These are phyloP conservation scores for Euura saliciscinereae DNA, from an alignment of 1,140 invertebrate genomes.

Conservation along the genomic window DNA sequence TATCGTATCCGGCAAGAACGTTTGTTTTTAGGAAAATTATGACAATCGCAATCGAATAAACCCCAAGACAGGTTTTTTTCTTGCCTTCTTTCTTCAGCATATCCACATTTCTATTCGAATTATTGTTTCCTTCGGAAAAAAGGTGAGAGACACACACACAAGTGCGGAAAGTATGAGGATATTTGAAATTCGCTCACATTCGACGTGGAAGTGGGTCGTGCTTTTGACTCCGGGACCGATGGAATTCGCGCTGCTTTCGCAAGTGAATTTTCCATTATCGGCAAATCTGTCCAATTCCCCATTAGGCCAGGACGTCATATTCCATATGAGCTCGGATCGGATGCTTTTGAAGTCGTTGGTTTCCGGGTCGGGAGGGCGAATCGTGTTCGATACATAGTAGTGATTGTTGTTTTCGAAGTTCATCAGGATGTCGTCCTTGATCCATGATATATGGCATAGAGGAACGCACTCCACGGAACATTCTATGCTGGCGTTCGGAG, in stretches of 20 bases:
- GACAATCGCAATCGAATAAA: no score
- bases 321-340: conserved; percentile 80
- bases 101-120: neutral
- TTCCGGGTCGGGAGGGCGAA: conserved; percentile 66
- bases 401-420: conserved; percentile 66
- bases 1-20: no score
- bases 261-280: conserved; percentile 86
- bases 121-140: conserved; percentile 19
- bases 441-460: conserved; percentile 82
- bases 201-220: conserved; percentile 82
- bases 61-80: no score
- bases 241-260: conserved; percentile 78
- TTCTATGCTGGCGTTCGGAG: conserved; percentile 76
- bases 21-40: no score
- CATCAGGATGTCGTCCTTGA: conserved; percentile 73
- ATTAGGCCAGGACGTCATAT: conserved; percentile 82
- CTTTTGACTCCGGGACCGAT: conserved; percentile 76
- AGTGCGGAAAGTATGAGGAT: neutral
- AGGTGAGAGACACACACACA: conserved; percentile 8
- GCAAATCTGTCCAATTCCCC: conserved; percentile 74
- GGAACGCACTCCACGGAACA: conserved; percentile 90
- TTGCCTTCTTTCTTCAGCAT: no score
- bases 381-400: conserved; percentile 72
- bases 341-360: conserved; percentile 89
- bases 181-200: conserved; percentile 69